phyloP scores from a whole-genome alignment of 2,888 invertebrate species.

The Salpingus planirostris region DNA sequence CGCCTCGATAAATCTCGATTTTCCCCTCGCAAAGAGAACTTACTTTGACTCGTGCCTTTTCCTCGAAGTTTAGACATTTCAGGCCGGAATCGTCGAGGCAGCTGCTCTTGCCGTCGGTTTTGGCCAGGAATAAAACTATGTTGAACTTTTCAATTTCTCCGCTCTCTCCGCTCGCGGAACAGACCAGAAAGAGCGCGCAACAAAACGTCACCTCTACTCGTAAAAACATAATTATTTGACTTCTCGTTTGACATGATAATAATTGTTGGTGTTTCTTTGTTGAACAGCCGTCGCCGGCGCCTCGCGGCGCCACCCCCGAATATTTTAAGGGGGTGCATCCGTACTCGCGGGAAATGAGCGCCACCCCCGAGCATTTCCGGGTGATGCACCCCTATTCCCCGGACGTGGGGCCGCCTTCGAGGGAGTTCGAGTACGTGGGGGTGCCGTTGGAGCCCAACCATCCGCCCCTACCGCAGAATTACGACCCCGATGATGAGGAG shows the following conservation, averaged over 20 bases:
- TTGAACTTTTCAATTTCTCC: no score
- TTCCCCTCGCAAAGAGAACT: no score
- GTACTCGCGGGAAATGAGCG: constrained; percentile 15
- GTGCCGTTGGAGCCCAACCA: constrained; percentile 71
- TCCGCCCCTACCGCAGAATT: constrained; percentile 41
- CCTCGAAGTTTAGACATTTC: neutral
- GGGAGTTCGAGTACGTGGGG: constrained; percentile 64
- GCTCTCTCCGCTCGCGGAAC: no score
- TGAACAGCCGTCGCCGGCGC: constrained; percentile 48
- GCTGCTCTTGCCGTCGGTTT: neutral
- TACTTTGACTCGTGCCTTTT: neutral
- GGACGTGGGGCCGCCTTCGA: constrained; percentile 41
- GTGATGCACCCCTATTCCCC: constrained; percentile 29
- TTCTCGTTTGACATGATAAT: no score
- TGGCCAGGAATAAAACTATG: neutral
- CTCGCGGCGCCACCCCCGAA: constrained; percentile 44
- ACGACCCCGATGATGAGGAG: constrained; percentile 47
- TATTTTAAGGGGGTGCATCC: constrained; percentile 22
- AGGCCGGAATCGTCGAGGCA: neutral
- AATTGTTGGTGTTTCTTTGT: no score
- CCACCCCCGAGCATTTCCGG: constrained; percentile 33
- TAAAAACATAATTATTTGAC: no score
- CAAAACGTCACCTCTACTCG: no score
- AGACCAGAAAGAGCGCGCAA: no score
- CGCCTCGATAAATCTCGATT: no score